Conservation (phyloP, 2,113 vertebrate species). For the Saguinus midas region DNA sequence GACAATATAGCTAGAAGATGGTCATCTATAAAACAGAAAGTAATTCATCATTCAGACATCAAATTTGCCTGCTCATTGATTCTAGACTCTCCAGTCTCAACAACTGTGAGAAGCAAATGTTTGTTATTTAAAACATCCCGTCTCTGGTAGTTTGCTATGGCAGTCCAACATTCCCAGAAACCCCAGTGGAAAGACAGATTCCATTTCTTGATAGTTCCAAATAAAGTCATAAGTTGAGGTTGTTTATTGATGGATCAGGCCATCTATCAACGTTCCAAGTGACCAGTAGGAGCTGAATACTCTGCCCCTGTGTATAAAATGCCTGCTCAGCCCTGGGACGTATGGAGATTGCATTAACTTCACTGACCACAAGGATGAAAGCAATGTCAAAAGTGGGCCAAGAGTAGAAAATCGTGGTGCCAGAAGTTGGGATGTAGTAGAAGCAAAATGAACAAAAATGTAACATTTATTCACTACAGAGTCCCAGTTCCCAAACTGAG, state of each 20-base stretch:
- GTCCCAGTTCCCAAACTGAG: not conserved
- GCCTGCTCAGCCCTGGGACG: not conserved
- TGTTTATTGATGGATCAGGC: rapidly evolving
- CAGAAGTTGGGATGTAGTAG: rapidly evolving
- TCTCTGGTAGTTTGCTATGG: not conserved
- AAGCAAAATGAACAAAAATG: not conserved
- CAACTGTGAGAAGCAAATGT: not conserved
- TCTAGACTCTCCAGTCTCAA: not conserved
- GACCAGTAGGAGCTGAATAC: rapidly evolving
- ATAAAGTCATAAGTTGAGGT: not conserved
- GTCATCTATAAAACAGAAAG: not conserved
- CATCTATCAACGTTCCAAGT: too few species aligned
- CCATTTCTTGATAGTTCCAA: not conserved
- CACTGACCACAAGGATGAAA: not conserved
- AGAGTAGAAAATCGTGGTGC: not conserved
- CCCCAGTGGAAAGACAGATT: not conserved
- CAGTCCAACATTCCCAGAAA: not conserved
- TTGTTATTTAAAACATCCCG: not conserved
- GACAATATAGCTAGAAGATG: not conserved
- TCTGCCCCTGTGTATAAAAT: not conserved
- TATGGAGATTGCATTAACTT: not conserved
- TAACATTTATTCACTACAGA: rapidly evolving
- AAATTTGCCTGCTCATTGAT: not conserved
- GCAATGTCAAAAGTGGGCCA: rapidly evolving
- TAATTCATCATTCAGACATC: too few species aligned